Conservation (phyloP, 2,888 invertebrate genomes). For the Melolontha melolontha region DNA sequence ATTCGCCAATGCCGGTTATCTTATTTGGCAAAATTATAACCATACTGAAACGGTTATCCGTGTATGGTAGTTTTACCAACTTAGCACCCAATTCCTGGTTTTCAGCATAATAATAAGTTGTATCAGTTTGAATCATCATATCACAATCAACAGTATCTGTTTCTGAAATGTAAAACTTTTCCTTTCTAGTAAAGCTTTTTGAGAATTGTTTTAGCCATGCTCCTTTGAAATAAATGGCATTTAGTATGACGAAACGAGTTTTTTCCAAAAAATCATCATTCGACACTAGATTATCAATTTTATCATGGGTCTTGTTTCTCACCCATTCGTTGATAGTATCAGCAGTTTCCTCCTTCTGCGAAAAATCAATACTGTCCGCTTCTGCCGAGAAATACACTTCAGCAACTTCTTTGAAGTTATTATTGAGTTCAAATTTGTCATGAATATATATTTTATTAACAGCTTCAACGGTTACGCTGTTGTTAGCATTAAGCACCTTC, state of each 20-base stretch:
- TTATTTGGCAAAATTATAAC: constrained; percentile 79
- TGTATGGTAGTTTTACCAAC: constrained; percentile 79
- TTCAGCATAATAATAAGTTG: constrained; percentile 67
- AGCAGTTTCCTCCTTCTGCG: constrained; percentile 65
- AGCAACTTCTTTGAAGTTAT: constrained; percentile 70
- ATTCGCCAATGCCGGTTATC: constrained; percentile 71
- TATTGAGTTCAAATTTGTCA: constrained; percentile 67
- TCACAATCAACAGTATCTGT: constrained; percentile 72
- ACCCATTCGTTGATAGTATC: constrained; percentile 84
- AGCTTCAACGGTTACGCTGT: background rate
- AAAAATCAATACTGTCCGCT: constrained; percentile 74
- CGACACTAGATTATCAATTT: constrained; percentile 81
- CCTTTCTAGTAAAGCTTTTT: constrained; percentile 67
- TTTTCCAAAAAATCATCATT: constrained; percentile 68
- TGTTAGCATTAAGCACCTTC: background rate
- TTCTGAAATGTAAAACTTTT: constrained; percentile 73
- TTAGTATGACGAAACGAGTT: constrained; percentile 81
- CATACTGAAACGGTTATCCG: constrained; percentile 77
- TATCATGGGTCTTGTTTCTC: constrained; percentile 80
- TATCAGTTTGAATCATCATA: constrained; percentile 76
- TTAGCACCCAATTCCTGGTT: constrained; percentile 69
- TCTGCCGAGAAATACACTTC: constrained; percentile 73
- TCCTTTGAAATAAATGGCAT: constrained; percentile 90
- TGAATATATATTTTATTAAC: constrained; percentile 66
- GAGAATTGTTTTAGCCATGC: constrained; percentile 79